A percentile compares a stretch with the other conserved stretches of the same genome.
Conservation (phyloP, 2,113 vertebrate genomes). For the Elephas maximus region DNA sequence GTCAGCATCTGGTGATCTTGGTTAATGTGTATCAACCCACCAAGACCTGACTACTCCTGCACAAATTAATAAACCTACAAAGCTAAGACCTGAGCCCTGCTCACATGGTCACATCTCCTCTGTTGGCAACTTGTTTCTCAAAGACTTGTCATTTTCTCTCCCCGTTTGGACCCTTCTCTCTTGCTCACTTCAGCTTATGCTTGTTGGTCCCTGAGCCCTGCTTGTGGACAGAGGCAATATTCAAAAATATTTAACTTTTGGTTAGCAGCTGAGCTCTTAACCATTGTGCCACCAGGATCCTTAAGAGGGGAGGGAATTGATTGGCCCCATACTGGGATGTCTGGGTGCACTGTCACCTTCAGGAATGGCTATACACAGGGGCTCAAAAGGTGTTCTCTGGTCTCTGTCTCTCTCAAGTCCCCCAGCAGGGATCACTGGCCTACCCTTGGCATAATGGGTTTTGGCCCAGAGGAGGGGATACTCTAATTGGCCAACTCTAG, state of each 20-base stretch:
- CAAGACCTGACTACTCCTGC: not conserved
- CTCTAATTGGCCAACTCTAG: not conserved
- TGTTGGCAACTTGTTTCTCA: not conserved
- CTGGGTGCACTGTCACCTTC: not conserved
- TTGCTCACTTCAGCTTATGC: not conserved
- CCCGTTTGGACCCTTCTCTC: not conserved
- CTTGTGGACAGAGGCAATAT: not conserved
- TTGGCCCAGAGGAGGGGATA: not conserved
- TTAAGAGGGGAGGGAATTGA: not conserved
- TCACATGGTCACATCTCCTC: not conserved
- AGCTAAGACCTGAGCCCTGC: not conserved
- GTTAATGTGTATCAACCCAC: not conserved
- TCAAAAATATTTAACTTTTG: not conserved
- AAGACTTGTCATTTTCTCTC: not conserved
- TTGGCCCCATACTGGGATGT: not conserved
- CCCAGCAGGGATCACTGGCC: not conserved
- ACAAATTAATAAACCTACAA: not conserved
- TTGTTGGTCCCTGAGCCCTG: not conserved
- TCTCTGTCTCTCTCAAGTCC: not conserved
- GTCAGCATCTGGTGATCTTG: not conserved
- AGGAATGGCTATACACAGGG: not conserved
- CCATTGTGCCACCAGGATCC: too few species aligned
- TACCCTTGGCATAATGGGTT: not conserved
- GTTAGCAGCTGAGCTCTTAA: too few species aligned
- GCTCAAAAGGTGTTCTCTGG: not conserved